Evolutionary conservation across 2,113 vertebrate genomes (phyloP), one percentile per base, ranked within the genome.

Genomic region (Hemibates koningsi): DNA sequence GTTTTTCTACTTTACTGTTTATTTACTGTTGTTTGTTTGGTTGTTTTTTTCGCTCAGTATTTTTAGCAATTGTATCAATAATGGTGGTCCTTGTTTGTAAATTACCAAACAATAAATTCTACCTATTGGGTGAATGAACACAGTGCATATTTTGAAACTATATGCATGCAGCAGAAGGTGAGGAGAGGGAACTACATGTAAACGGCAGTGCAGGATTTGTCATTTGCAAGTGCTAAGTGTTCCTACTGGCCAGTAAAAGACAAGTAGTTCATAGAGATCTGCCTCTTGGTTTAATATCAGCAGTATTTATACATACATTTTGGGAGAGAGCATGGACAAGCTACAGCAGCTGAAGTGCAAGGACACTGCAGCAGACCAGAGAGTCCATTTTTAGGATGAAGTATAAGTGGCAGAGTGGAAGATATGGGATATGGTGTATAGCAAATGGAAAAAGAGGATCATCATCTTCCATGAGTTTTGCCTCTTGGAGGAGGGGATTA

Each of bases 341-440:
- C 19, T 73, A 38, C 80, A 86, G 29, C 63, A 45, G 19, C 21
- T 59, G 12, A 32, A 52, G 79, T 85, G 83, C 80, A 94, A 94
- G 90, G 85, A 88, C 88, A 90, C 88, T 89, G 91, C 90, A 87
- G 86, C 32, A 63, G 54, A 66, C n/a, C n/a, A 19, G 57, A 38
- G 29, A 68, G 48, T 9, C 66, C 4, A 6, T 36, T 48, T 59
- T 56, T 13, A 21, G 32, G 21, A 38, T 76, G 32, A 79, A 86
- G 48, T 19, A 81, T 41, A 78, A 16, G n/a, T 17, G 43, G 43
- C 17, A 17, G 76, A 66, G 43, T 81, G 54, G 56, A 83, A 34
- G 82, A 52, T 83, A 76, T 83, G 17, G 38, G 78, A 83, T 76
- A n/a, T 80, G 32, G 38, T 50, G 45, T 21, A 59, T 19, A 76